phyloP scores from a whole-genome alignment of 2,888 invertebrate species.

The Eristalis pertinax region DNA sequence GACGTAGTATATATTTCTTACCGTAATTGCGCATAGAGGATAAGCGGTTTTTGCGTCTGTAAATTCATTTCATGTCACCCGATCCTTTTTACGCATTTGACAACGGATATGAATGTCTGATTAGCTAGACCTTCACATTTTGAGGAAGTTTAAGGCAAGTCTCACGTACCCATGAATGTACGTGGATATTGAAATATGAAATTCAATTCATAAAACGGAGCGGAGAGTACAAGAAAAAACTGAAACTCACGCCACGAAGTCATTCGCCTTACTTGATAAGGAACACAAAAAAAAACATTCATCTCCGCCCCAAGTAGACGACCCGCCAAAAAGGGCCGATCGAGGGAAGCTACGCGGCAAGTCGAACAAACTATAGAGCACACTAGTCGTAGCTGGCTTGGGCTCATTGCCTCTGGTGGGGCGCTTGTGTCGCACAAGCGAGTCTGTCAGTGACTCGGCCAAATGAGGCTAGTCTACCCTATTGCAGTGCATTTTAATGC shows the following conservation, averaged over 20 bases:
- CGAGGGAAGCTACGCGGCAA: not conserved
- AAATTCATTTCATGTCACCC: not conserved
- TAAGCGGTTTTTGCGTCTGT: not conserved
- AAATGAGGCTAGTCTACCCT: no score
- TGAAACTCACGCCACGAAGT: not conserved
- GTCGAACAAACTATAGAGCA: not conserved
- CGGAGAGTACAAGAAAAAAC: not conserved
- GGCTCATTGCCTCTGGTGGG: no score
- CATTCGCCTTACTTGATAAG: not conserved
- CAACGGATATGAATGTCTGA: not conserved
- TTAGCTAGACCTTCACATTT: not conserved
- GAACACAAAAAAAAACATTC: no score
- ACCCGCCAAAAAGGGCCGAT: not conserved
- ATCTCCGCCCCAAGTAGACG: not conserved
- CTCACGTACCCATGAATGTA: not conserved
- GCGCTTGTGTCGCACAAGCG: no score
- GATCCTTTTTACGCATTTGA: conserved; percentile 33
- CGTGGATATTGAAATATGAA: not conserved
- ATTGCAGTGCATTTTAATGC: not conserved
- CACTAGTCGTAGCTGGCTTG: not conserved
- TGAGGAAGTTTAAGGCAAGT: not conserved
- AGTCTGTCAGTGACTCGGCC: no score
- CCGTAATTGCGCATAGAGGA: conserved; percentile 8
- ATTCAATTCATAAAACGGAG: not conserved
- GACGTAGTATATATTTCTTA: conserved; percentile 38